Percentiles rank a stretch among this genome's conserved stretches.
phyloP scores from a whole-genome alignment of 2,797 vertebrate species.

The Enteromius trimaculatus region DNA sequence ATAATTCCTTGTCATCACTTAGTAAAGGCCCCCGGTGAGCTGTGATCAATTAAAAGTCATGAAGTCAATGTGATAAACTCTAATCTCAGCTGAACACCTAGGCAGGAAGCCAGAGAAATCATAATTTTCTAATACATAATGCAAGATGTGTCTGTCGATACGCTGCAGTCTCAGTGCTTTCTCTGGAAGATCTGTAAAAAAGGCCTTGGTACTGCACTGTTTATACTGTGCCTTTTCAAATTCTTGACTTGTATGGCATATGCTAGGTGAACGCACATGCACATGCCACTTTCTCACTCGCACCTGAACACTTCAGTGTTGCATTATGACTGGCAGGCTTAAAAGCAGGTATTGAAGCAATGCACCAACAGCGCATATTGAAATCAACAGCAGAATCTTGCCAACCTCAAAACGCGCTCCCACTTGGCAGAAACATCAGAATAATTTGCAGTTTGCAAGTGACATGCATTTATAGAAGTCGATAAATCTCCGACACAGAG shows the following conservation, averaged over 20 bases:
- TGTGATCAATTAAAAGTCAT: background rate
- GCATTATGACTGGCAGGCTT: background rate
- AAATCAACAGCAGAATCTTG: slow-evolving; percentile 23
- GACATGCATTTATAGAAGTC: slow-evolving; percentile 12
- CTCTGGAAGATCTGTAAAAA: slow-evolving; percentile 4
- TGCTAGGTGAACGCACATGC: background rate
- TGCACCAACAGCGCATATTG: background rate
- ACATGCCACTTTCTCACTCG: background rate
- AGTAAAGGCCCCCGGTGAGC: background rate
- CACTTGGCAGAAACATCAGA: background rate
- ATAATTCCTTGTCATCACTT: background rate
- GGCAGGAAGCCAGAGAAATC: slow-evolving; percentile 65
- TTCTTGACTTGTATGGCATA: background rate
- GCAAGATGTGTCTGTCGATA: slow-evolving; percentile 3
- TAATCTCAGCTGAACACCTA: slow-evolving; percentile 60
- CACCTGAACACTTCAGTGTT: background rate
- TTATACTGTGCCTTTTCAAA: background rate
- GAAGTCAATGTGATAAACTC: slow-evolving; percentile 52
- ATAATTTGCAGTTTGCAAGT: slow-evolving; percentile 14
- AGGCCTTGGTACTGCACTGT: background rate
- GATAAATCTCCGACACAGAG: slow-evolving; percentile 23
- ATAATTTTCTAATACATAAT: slow-evolving; percentile 50
- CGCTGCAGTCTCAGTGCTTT: background rate
- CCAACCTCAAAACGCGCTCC: background rate
- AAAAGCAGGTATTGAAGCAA: background rate